Percentiles rank a stretch among this genome's conserved stretches.
Evolutionary conservation across 2,888 invertebrate species (phyloP).

Genomic region (Nezara viridula): DNA sequence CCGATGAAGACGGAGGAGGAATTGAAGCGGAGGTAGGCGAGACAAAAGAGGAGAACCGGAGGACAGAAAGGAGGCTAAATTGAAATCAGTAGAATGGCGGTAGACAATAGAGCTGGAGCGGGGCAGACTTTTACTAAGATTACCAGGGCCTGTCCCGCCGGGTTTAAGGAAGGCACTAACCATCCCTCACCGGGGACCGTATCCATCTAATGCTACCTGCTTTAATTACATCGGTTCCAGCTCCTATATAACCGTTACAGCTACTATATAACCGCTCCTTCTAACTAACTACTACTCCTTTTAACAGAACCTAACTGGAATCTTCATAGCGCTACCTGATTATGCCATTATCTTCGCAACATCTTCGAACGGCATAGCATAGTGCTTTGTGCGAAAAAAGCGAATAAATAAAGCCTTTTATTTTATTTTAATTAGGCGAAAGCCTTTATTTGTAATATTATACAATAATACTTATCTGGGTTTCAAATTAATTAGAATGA

Average conservation of each 20-base stretch:
- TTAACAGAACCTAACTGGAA: neutral
- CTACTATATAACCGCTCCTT: slow-evolving; percentile 37
- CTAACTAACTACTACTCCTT: slow-evolving; percentile 46
- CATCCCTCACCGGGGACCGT: slow-evolving; percentile 31
- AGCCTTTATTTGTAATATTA: too few species aligned
- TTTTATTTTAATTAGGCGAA: too few species aligned
- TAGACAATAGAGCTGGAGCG: neutral
- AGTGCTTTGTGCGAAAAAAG: too few species aligned
- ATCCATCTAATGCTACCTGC: slow-evolving; percentile 46
- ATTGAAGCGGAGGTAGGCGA: slow-evolving; percentile 28
- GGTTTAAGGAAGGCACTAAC: slow-evolving; percentile 24
- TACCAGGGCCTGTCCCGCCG: slow-evolving; percentile 24
- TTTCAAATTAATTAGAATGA: too few species aligned
- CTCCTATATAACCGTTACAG: slow-evolving; percentile 27
- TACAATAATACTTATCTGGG: too few species aligned
- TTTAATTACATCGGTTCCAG: slow-evolving; percentile 42
- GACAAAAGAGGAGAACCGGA: slow-evolving; percentile 24
- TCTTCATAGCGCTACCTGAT: neutral
- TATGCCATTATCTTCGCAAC: neutral
- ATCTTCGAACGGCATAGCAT: too few species aligned
- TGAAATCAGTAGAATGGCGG: slow-evolving; percentile 48
- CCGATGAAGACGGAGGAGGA: slow-evolving; percentile 24
- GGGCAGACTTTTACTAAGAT: slow-evolving; percentile 36
- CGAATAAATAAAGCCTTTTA: too few species aligned
- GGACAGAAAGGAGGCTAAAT: slow-evolving; percentile 42